Percentiles rank a stretch among this genome's conserved stretches.
phyloP scores from a whole-genome alignment of 2,888 invertebrate genomes.

The Myopa tessellatipennis region DNA sequence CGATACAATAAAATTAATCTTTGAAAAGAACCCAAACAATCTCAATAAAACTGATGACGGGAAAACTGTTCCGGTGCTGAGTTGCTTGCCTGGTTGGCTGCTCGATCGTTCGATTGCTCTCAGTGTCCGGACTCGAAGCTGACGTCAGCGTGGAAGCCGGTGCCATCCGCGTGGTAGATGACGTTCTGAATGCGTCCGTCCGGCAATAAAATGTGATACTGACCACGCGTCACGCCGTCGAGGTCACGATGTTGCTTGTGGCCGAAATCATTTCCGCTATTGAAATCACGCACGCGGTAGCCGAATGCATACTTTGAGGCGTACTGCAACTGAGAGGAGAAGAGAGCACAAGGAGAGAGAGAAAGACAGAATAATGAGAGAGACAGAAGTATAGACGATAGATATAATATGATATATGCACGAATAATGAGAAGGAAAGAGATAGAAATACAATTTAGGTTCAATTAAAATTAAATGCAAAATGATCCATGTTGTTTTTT shows the following conservation, averaged over 20 bases:
- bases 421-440: no score
- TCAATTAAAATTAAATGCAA: background rate
- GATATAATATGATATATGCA: no score
- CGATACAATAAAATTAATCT: background rate
- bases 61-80: background rate
- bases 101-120: slow-evolving; percentile 23
- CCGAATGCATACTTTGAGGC: slow-evolving; percentile 76
- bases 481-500: background rate
- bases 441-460: background rate
- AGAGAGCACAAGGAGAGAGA: background rate
- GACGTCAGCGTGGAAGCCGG: slow-evolving; percentile 83
- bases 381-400: background rate
- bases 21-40: background rate
- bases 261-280: slow-evolving; percentile 81
- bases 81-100: background rate
- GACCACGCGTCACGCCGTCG: slow-evolving; percentile 76
- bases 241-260: slow-evolving; percentile 78
- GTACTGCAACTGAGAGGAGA: slow-evolving; percentile 70
- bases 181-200: slow-evolving; percentile 84
- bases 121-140: slow-evolving; percentile 71
- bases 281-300: slow-evolving; percentile 78
- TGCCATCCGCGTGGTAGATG: slow-evolving; percentile 80
- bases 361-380: background rate
- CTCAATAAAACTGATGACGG: background rate
- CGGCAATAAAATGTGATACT: slow-evolving; percentile 82